Percentiles rank a stretch among this genome's conserved stretches.
These are phyloP conservation scores for Zygaena filipendulae DNA, from an alignment of 2,888 invertebrate species.

Conservation along the genomic window DNA sequence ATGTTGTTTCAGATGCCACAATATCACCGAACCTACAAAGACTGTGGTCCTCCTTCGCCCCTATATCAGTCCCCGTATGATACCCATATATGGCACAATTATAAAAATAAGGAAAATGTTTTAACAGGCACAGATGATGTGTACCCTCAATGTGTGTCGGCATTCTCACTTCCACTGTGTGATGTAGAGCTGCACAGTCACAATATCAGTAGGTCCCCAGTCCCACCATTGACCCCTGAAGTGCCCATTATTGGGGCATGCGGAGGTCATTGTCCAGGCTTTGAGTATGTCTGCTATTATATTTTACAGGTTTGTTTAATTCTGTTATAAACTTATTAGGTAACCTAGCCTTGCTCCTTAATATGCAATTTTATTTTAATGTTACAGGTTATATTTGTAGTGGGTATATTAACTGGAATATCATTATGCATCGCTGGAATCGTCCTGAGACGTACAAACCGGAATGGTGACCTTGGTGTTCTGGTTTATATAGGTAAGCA, in stretches of 20 bases:
- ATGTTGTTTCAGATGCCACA: constrained; percentile 39
- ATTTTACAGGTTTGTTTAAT: constrained; percentile 72
- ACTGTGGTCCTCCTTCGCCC: constrained; percentile 54
- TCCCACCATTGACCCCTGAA: constrained; percentile 51
- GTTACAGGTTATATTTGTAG: constrained; percentile 73
- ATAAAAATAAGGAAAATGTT: constrained; percentile 39
- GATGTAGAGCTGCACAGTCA: constrained; percentile 33
- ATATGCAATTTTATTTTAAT: too few relatives aligned
- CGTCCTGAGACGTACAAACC: constrained; percentile 69
- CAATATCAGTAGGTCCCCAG: constrained; percentile 30
- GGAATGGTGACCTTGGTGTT: constrained; percentile 73
- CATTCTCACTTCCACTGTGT: constrained; percentile 53
- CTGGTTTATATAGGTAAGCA: constrained; percentile 73
- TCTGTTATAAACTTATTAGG: too few relatives aligned
- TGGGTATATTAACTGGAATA: constrained; percentile 73
- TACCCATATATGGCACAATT: constrained; percentile 43
- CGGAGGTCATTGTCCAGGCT: constrained; percentile 75
- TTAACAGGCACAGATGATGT: constrained; percentile 25
- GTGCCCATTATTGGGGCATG: constrained; percentile 73
- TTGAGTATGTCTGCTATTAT: constrained; percentile 78
- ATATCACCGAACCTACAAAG: constrained; percentile 37
- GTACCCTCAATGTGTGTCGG: constrained; percentile 52
- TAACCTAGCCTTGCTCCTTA: too few relatives aligned
- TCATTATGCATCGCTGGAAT: constrained; percentile 74
- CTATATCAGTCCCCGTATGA: constrained; percentile 60